Conservation (phyloP, 2,888 invertebrate genomes). For the Celastrina argiolus region DNA sequence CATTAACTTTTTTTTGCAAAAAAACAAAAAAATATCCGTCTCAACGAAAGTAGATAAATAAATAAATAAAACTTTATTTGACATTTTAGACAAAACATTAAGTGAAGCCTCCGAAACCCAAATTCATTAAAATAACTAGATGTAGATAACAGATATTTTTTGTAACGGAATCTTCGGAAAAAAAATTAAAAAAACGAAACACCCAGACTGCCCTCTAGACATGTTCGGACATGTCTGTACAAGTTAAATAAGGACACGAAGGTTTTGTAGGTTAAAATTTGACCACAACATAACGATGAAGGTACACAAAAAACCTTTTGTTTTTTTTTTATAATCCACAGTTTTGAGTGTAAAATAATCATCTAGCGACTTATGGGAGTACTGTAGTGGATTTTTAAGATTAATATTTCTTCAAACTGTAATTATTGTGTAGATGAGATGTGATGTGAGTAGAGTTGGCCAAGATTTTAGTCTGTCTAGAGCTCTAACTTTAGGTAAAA, state of each 20-base stretch:
- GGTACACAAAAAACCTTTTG: background rate
- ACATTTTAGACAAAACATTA: too few species aligned
- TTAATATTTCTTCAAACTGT: too few species aligned
- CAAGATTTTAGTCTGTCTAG: too few species aligned
- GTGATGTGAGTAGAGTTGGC: too few species aligned
- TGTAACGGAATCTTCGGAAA: background rate
- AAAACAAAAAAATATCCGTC: too few species aligned
- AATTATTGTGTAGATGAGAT: too few species aligned
- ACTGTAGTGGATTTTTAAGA: too few species aligned
- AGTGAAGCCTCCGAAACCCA: background rate
- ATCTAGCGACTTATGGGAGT: too few species aligned
- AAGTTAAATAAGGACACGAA: background rate
- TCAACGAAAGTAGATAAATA: too few species aligned
- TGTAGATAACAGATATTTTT: constrained; percentile 1
- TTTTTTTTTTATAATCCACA: background rate
- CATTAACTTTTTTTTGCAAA: too few species aligned
- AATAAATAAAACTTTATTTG: too few species aligned
- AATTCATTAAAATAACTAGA: background rate
- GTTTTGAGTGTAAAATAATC: background rate
- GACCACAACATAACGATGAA: background rate
- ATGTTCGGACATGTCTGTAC: background rate
- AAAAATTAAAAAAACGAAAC: background rate
- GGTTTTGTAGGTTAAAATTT: background rate
- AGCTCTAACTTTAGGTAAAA: too few species aligned
- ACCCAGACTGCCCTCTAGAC: background rate